phyloP scores from a whole-genome alignment of 2,888 invertebrate genomes.

The Lasius fuliginosus region DNA sequence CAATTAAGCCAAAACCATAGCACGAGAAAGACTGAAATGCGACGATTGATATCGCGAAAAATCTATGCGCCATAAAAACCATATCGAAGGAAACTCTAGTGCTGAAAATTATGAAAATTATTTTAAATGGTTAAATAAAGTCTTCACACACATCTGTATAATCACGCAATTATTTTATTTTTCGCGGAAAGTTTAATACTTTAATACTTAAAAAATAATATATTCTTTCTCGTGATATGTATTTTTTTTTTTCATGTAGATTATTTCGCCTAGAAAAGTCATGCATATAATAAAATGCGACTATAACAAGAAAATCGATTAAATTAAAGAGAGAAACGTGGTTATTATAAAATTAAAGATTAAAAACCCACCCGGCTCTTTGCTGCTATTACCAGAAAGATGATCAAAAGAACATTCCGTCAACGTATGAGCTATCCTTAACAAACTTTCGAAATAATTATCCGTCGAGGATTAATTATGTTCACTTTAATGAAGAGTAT shows the following conservation, averaged over 20 bases:
- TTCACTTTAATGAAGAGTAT: constrained; percentile 48
- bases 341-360: constrained; percentile 48
- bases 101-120: constrained; percentile 13
- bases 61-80: constrained; percentile 58
- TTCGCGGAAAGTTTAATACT: constrained; percentile 19
- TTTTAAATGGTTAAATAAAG: background rate
- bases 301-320: constrained; percentile 39
- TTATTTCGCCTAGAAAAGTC: constrained; percentile 1
- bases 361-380: constrained; percentile 47
- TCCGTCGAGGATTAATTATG: constrained; percentile 60
- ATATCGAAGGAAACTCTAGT: constrained; percentile 16
- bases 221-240: background rate
- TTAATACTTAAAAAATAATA: constrained; percentile 31
- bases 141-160: background rate
- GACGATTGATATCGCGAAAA: constrained; percentile 52
- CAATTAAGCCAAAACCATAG: constrained; percentile 62
- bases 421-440: constrained; percentile 63
- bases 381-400: constrained; percentile 60
- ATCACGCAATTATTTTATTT: constrained; percentile 14
- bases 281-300: constrained; percentile 26
- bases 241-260: background rate
- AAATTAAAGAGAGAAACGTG: constrained; percentile 26
- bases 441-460: constrained; percentile 66
- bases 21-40: background rate
- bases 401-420: constrained; percentile 63